Percentiles rank a stretch among this genome's conserved stretches.
These are phyloP conservation scores for Siphamia tubifer DNA, from an alignment of 2,113 vertebrate species.

Conservation along the genomic window DNA sequence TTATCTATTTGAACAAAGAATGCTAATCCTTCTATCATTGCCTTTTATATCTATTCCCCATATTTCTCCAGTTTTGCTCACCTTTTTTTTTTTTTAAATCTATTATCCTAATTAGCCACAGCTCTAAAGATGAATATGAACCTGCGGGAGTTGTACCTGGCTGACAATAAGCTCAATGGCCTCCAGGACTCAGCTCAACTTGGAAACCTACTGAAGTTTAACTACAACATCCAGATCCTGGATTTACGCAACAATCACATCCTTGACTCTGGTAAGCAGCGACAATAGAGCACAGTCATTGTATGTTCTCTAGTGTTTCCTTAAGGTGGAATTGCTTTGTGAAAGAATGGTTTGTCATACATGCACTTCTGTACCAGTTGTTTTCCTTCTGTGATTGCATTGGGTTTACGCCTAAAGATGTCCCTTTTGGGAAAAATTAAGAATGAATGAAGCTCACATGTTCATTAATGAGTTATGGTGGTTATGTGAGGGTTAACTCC, in stretches of 20 bases:
- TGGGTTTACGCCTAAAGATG: too few species aligned
- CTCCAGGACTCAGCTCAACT: conserved; percentile 94
- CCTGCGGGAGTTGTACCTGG: conserved; percentile 90
- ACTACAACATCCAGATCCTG: conserved; percentile 92
- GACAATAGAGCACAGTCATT: not conserved
- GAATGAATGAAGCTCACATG: too few species aligned
- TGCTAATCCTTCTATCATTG: not conserved
- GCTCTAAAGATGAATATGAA: conserved; percentile 98
- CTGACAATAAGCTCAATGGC: conserved; percentile 92
- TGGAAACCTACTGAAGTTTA: conserved; percentile 94
- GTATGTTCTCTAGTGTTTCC: not conserved
- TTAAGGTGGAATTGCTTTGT: not conserved
- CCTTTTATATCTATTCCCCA: not conserved
- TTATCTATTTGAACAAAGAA: not conserved
- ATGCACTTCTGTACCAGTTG: not conserved
- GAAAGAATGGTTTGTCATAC: not conserved
- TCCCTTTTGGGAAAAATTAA: too few species aligned
- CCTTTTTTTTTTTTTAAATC: not conserved
- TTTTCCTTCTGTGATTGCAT: too few species aligned
- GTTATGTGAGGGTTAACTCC: not conserved
- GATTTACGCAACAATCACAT: conserved; percentile 94
- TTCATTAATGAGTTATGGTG: not conserved
- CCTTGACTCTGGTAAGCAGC: conserved; percentile 87
- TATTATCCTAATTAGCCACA: conserved; percentile 79
- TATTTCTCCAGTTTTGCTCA: not conserved